These are phyloP conservation scores for Urocynchramus pylzowi DNA, from an alignment of 2,113 vertebrate genomes.

Conservation along the genomic window DNA sequence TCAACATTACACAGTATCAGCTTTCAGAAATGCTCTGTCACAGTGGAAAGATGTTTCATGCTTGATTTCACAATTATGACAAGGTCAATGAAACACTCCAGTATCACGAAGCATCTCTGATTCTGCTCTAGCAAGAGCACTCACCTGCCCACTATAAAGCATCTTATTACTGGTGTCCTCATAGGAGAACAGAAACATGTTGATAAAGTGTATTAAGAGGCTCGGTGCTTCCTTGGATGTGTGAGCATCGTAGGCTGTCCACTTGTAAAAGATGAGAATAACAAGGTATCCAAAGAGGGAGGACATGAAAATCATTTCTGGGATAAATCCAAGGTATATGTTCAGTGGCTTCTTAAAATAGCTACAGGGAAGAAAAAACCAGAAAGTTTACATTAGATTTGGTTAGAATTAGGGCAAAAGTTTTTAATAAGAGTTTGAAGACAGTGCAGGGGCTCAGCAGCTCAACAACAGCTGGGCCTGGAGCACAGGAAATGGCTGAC, in stretches of 20 bases:
- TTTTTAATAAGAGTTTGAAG: neutral
- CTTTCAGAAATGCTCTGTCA: neutral
- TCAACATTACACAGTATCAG: neutral
- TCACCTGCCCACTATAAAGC: constrained; percentile 93
- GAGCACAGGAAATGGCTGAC: neutral
- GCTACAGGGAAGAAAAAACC: constrained; percentile 56
- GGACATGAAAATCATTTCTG: constrained; percentile 93
- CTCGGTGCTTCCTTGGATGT: constrained; percentile 88
- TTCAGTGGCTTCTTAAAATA: constrained; percentile 95
- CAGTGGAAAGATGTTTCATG: neutral
- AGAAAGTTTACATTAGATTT: neutral
- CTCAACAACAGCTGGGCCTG: neutral
- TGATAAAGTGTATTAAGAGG: constrained; percentile 96
- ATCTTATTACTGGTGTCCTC: constrained; percentile 75
- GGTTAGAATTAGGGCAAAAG: neutral
- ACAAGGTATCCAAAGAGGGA: constrained; percentile 92
- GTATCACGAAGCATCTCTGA: neutral
- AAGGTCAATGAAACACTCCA: neutral
- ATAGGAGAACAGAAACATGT: constrained; percentile 98
- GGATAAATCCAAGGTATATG: constrained; percentile 95
- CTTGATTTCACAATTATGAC: neutral
- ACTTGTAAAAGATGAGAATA: constrained; percentile 94
- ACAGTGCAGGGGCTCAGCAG: neutral
- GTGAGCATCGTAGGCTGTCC: constrained; percentile 82
- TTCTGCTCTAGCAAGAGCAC: neutral